Base-by-base conservation (phyloP, 2,888 invertebrate genomes). In the Monopis laevigella region DNA sequence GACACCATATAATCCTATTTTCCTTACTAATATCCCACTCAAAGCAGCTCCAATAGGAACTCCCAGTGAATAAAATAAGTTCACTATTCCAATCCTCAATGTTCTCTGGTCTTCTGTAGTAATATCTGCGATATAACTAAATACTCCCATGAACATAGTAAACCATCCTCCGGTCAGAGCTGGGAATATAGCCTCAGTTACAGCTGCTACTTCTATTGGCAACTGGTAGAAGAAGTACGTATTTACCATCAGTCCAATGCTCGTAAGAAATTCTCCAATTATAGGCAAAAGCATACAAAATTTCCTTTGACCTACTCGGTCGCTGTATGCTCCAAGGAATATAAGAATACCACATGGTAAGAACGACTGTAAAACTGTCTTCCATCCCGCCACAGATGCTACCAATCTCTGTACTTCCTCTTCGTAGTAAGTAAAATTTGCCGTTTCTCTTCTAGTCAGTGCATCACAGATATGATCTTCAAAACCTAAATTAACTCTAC, bases 1-100 rank as follows among this genome's bases (percentile, higher is more conserved):
- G 10, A 92, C 89, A 32, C 93, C 92, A 55, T 92, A 92, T 56
- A 92, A 88, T 1, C 92, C 91, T 43, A 92, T 88, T 65, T 89
- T 83, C 59, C 83, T 78, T 55, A 86, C 73, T 48, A 95, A 74
- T 41, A 93, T 85, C 1, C 95, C 96, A 58, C 93, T 93, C 2
- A 93, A 75, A 3, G 93, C 92, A 56, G 93, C 88, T n/a, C 96
- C 96, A 7, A 95, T 85, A 1, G 95, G 93, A 42, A 93, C 89
- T 16, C 95, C 93, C 35, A 95, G 74, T 1, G 94, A 94, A 52
- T 93, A 88, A 66, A 93, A 94, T 5, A 94, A 85, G 70, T 96
- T 96, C 48, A 93, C 88, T 40, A 95, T 87, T 17, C 94, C 93
- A 53, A 96, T 92, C 46, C 95, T 74, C 35, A 92, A 78, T 14